Percentiles rank a stretch among this genome's conserved stretches.
Evolutionary conservation across 2,888 invertebrate species (phyloP).

Genomic region (Synergus umbraculus): DNA sequence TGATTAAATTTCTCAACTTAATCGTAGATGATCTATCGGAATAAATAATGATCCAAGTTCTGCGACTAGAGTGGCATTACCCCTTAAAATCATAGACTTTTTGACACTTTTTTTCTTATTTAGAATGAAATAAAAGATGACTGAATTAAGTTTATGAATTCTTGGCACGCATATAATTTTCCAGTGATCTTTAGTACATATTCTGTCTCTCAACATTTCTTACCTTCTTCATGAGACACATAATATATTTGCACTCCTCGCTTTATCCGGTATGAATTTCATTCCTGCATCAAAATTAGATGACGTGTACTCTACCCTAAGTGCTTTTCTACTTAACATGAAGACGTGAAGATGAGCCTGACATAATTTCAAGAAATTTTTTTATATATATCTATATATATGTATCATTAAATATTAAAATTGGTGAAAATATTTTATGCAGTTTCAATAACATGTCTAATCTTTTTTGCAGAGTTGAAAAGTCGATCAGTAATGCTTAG

Average conservation of each 20-base stretch:
- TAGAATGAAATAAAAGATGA: background rate
- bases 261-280: slow-evolving; percentile 35
- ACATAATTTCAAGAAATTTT: background rate
- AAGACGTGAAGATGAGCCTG: background rate
- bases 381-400: background rate
- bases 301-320: slow-evolving; percentile 18
- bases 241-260: slow-evolving; percentile 33
- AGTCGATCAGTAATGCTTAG: too few species aligned
- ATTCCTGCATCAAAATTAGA: slow-evolving; percentile 38
- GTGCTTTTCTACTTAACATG: slow-evolving; percentile 30
- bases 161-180: slow-evolving; percentile 4
- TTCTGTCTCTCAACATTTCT: background rate
- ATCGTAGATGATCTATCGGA: too few species aligned
- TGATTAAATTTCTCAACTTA: background rate
- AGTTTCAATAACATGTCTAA: background rate
- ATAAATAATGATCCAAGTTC: background rate
- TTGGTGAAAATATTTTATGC: background rate
- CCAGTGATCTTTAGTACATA: background rate
- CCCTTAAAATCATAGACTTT: too few species aligned
- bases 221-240: slow-evolving; percentile 17
- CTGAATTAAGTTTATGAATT: slow-evolving; percentile 8
- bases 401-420: background rate
- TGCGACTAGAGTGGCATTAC: too few species aligned
- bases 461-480: too few species aligned
- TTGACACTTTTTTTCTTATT: too few species aligned